Percentiles rank a stretch among this genome's conserved stretches.
phyloP scores from a whole-genome alignment of 2,113 vertebrate genomes.

The Leucosticte australis region DNA sequence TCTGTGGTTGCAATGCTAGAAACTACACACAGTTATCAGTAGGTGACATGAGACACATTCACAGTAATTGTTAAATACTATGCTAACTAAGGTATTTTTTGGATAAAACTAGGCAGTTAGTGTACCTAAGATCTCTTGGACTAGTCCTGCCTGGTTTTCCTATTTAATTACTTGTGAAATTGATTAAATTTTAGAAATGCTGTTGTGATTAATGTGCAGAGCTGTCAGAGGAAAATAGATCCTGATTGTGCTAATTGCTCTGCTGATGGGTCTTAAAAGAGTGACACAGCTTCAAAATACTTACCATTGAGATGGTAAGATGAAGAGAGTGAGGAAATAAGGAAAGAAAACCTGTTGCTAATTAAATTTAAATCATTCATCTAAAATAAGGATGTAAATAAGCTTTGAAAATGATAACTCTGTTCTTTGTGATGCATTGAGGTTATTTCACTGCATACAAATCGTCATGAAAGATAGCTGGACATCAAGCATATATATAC shows the following conservation, averaged over 20 bases:
- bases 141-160: not conserved
- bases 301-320: not conserved
- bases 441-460: not conserved
- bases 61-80: not conserved
- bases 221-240: not conserved
- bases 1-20: not conserved
- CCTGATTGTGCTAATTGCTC: not conserved
- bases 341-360: not conserved
- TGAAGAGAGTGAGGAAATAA: not conserved
- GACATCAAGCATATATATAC: not conserved
- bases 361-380: not conserved
- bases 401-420: not conserved
- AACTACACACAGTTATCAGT: not conserved
- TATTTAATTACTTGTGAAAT: not conserved
- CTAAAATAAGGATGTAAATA: not conserved
- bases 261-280: not conserved
- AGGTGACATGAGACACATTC: not conserved
- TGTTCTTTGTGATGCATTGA: not conserved
- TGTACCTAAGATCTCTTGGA: not conserved
- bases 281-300: not conserved
- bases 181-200: not conserved
- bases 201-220: not conserved
- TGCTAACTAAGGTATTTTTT: not conserved
- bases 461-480: not conserved
- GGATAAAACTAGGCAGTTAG: not conserved